These are phyloP conservation scores for Drosophila albomicans DNA, from an alignment of 1,140 invertebrate species.

Conservation along the genomic window DNA sequence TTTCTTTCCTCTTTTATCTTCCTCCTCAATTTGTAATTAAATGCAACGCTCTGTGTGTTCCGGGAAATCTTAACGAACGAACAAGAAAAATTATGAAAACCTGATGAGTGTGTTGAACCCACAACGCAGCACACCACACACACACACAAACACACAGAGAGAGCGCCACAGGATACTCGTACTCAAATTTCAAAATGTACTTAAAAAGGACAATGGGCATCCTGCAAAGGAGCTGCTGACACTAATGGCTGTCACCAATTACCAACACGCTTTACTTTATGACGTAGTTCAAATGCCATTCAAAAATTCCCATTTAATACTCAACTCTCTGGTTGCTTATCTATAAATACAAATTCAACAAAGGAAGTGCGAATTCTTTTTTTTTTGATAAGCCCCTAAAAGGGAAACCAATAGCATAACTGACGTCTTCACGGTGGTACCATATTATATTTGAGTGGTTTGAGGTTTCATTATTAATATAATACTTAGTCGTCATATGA, in stretches of 20 bases:
- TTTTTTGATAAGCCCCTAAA: background rate
- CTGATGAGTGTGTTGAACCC: conserved; percentile 42
- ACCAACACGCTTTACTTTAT: conserved; percentile 9
- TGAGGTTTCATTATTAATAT: conserved; percentile 8
- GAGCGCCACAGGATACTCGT: conserved; percentile 21
- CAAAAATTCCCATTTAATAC: background rate
- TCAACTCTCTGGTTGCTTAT: conserved; percentile 8
- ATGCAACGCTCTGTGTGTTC: conserved; percentile 42
- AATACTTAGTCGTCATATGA: background rate
- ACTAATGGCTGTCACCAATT: conserved; percentile 36
- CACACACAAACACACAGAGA: background rate
- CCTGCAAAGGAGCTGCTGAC: conserved; percentile 24
- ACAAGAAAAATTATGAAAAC: conserved; percentile 38
- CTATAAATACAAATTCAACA: conserved; percentile 5
- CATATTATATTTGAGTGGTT: background rate
- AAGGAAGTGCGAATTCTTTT: background rate
- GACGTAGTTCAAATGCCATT: conserved; percentile 16
- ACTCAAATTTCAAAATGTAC: conserved; percentile 22
- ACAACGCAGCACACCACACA: background rate
- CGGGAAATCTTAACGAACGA: conserved; percentile 33
- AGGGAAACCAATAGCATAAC: background rate
- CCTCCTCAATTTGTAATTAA: conserved; percentile 49
- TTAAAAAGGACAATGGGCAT: background rate
- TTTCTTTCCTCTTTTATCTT: conserved; percentile 29
- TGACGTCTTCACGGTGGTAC: background rate